Evolutionary conservation across 2,113 vertebrate genomes (phyloP).

Genomic region (Odontesthes bonariensis): DNA sequence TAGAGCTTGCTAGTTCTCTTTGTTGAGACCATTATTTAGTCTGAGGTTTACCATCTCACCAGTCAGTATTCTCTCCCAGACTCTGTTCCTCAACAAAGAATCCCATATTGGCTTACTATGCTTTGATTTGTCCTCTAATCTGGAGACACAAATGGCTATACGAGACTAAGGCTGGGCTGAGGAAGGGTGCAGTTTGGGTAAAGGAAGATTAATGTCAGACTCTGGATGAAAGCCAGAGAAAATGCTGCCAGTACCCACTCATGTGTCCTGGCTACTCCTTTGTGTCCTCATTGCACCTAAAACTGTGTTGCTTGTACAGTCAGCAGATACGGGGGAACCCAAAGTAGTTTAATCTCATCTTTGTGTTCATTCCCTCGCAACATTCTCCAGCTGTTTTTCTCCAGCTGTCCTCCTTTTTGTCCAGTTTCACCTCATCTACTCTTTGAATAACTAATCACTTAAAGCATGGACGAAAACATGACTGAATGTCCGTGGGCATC

Average conservation of each 20-base stretch:
- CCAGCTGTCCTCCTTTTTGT: slow-evolving; percentile 14
- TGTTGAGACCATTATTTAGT: background rate
- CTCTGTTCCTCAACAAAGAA: background rate
- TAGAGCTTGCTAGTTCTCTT: background rate
- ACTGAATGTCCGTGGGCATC: slow-evolving; percentile 22
- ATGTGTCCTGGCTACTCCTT: slow-evolving; percentile 45
- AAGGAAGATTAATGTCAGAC: slow-evolving; percentile 48
- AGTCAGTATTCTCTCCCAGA: background rate
- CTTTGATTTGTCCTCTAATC: slow-evolving; percentile 30
- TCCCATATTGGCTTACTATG: slow-evolving; percentile 8
- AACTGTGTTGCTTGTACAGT: slow-evolving; percentile 17
- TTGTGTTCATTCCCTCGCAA: slow-evolving; percentile 7
- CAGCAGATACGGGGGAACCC: slow-evolving; percentile 32
- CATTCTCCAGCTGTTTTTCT: background rate
- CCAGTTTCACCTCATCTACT: slow-evolving; percentile 4
- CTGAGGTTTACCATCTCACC: background rate
- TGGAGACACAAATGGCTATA: background rate
- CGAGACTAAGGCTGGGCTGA: slow-evolving; percentile 8
- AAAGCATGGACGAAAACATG: slow-evolving; percentile 14
- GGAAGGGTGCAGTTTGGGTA: slow-evolving; percentile 36
- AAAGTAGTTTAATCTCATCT: slow-evolving; percentile 17
- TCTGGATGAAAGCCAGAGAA: slow-evolving; percentile 59
- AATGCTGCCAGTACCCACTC: slow-evolving; percentile 38
- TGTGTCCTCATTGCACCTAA: slow-evolving; percentile 30
- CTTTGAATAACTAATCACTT: slow-evolving; percentile 21